Percentiles rank a stretch among this genome's conserved stretches.
Evolutionary conservation across 2,888 invertebrate species (phyloP).

Genomic region (Capitulum mitella): DNA sequence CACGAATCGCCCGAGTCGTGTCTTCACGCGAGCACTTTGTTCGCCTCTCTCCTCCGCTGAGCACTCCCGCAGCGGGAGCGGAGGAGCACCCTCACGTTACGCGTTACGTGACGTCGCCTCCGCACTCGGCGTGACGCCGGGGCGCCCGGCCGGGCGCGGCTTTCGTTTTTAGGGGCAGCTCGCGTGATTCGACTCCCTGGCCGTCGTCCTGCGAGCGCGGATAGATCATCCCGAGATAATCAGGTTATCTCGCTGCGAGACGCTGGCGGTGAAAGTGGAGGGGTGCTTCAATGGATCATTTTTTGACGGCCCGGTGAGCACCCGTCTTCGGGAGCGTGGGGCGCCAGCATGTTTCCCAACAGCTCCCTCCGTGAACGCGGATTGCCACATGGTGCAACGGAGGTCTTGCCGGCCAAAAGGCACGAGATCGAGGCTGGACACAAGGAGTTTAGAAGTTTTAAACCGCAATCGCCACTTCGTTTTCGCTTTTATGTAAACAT

Average conservation of each 20-base stretch:
- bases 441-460: no score
- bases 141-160: not conserved
- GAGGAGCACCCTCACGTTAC: no score
- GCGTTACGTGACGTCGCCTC: no score
- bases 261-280: not conserved
- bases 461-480: no score
- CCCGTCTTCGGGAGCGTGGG: not conserved
- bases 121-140: not conserved
- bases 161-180: not conserved
- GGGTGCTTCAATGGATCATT: not conserved
- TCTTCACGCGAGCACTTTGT: no score
- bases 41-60: no score
- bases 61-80: no score
- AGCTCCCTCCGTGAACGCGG: not conserved
- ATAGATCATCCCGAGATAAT: conserved; percentile 12
- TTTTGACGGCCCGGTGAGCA: not conserved
- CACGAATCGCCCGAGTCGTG: no score
- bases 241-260: conserved; percentile 9
- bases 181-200: not conserved
- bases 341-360: not conserved
- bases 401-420: no score
- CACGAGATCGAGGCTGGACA: no score
- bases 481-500: no score
- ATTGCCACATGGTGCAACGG: no score
- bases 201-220: not conserved